Base-by-base conservation (phyloP, 2,888 invertebrate species). In the Acanthococcus lagerstroemiae region DNA sequence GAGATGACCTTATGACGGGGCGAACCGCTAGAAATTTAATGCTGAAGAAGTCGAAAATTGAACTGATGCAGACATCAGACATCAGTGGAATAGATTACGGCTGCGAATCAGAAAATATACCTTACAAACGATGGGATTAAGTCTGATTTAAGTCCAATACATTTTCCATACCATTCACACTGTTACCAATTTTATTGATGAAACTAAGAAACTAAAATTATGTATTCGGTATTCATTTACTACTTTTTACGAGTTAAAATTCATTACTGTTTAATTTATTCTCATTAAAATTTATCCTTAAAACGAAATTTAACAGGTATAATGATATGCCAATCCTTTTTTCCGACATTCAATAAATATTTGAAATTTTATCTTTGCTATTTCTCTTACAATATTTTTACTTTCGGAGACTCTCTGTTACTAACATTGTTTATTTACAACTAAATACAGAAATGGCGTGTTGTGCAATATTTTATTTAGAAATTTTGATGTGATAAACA, bases 401-500 rank as follows among this genome's bases (percentile, higher is more conserved):
- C 21, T 12, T 6, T 4, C 22, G 26, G 26, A 26, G 12, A 46
- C 25, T 2, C 19, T n/a, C 12, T 2, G 9, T 12, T 15, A 25
- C 50, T n/a, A 61, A 61, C 61, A 50, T 27, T 61, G 61, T 50
- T 61, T 61, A 50, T 61, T 61, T 61, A 61, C 50, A 61, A 50
- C 48, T 45, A 19, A 61, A 48, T 50, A 61, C 30, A 61, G 61
- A 61, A 61, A 61, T 61, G 61, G 61, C 61, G 61, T 61, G 61
- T 61, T 61, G 61, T 61, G 61, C 61, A 61, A 61, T 61, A 37
- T 50, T 61, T 58, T 58, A 58, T 58, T 58, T 45, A 46, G 46
- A 45, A 45, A 45, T 56, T 57, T 46, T 26, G 26, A 46, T 46
- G 46, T 46, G 58, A 58, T 58, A 58, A 58, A 58, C 17, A 46